Evolutionary conservation across 2,797 vertebrate genomes (phyloP).

Genomic region (Podarcis lilfordi): DNA sequence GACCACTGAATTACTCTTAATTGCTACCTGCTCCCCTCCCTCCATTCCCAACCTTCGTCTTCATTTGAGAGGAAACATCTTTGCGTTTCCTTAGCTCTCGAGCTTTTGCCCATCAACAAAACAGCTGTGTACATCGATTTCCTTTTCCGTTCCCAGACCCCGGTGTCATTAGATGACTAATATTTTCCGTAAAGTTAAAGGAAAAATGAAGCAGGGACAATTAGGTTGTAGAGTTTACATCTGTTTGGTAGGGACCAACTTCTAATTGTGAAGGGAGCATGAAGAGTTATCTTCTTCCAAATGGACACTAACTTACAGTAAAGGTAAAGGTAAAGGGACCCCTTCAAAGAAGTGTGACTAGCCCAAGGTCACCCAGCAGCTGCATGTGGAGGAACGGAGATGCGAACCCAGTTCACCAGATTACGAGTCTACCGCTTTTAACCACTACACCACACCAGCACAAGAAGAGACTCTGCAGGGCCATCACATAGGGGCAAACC

Average conservation of each 20-base stretch:
- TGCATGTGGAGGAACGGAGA: too few relatives aligned
- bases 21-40: neutral
- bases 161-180: conserved; percentile 14
- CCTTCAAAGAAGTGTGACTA: too few relatives aligned
- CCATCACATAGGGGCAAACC: neutral
- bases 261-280: neutral
- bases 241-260: neutral
- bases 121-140: conserved; percentile 9
- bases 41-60: neutral
- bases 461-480: neutral
- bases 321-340: too few relatives aligned
- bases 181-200: conserved; percentile 2
- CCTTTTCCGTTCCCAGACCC: conserved; percentile 38
- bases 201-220: neutral
- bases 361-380: too few relatives aligned
- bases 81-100: conserved; percentile 16
- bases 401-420: too few relatives aligned
- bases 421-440: too few relatives aligned
- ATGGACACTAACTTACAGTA: too few relatives aligned
- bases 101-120: conserved; percentile 19
- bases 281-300: neutral
- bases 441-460: too few relatives aligned
- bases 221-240: neutral
- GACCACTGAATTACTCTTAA: neutral
- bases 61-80: conserved; percentile 22